A percentile compares a stretch with the other conserved stretches of the same genome.
These are phyloP conservation scores for Palythoa grandiflora DNA, from an alignment of 92 coral and sea anemone species.

Conservation along the genomic window DNA sequence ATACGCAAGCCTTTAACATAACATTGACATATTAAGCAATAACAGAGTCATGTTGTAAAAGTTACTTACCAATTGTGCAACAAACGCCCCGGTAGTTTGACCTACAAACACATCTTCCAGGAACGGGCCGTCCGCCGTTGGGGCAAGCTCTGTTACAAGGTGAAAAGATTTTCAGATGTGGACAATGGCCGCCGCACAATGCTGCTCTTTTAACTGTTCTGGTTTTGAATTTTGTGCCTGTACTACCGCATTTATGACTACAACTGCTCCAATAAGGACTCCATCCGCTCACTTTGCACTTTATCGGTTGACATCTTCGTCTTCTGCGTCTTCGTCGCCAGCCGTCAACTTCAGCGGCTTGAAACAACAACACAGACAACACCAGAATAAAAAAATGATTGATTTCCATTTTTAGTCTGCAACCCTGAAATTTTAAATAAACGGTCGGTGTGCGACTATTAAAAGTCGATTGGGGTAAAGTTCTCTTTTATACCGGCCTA, in stretches of 20 bases:
- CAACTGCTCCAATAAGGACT: conserved; percentile 17
- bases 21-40: background rate
- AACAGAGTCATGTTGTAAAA: background rate
- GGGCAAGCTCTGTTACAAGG: conserved; percentile 35
- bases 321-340: conserved; percentile 38
- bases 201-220: conserved; percentile 6
- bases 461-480: background rate
- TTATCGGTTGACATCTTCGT: background rate
- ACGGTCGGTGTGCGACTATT: background rate
- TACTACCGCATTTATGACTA: conserved; percentile 25
- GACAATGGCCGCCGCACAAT: conserved; percentile 19
- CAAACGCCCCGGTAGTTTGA: conserved; percentile 29
- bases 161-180: background rate
- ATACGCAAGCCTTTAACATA: background rate
- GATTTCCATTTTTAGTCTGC: conserved; percentile 3
- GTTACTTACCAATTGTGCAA: conserved; percentile 35
- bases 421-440: background rate
- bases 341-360: conserved; percentile 9
- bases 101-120: conserved; percentile 35
- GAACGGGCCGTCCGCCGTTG: conserved; percentile 26
- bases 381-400: background rate
- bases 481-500: background rate
- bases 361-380: background rate
- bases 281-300: conserved; percentile 30
- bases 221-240: conserved; percentile 5